A percentile compares a stretch with the other conserved stretches of the same genome.
These are phyloP conservation scores for Alexandromys fortis DNA, from an alignment of 2,113 vertebrate species.

Conservation along the genomic window DNA sequence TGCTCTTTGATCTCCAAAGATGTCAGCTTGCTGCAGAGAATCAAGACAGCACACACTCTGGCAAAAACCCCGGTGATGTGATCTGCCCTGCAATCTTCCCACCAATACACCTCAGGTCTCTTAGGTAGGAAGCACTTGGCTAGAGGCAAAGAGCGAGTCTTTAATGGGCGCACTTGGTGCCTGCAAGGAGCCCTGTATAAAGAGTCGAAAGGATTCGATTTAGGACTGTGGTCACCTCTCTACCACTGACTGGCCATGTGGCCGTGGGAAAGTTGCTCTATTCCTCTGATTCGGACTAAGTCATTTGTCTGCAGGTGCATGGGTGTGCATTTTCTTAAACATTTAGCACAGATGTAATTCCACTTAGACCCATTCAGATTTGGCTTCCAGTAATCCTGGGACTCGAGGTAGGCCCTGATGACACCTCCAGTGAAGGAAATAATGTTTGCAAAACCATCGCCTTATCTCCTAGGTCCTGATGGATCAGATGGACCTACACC, in stretches of 20 bases:
- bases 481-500: neutral
- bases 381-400: neutral
- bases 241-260: neutral
- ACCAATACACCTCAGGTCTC: neutral
- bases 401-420: neutral
- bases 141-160: neutral
- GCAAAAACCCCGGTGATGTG: neutral
- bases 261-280: neutral
- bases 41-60: neutral
- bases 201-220: neutral
- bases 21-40: neutral
- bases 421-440: neutral
- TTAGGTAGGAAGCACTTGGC: neutral
- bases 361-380: neutral
- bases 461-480: neutral
- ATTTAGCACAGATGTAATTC: neutral
- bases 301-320: neutral
- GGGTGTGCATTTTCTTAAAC: neutral
- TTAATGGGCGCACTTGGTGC: neutral
- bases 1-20: conserved; percentile 7
- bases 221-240: neutral
- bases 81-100: neutral
- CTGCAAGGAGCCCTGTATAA: neutral
- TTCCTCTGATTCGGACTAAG: neutral
- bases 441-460: neutral